Evolutionary conservation across 2,113 vertebrate species (phyloP).

Genomic region (Campylorhamphus procurvoides): DNA sequence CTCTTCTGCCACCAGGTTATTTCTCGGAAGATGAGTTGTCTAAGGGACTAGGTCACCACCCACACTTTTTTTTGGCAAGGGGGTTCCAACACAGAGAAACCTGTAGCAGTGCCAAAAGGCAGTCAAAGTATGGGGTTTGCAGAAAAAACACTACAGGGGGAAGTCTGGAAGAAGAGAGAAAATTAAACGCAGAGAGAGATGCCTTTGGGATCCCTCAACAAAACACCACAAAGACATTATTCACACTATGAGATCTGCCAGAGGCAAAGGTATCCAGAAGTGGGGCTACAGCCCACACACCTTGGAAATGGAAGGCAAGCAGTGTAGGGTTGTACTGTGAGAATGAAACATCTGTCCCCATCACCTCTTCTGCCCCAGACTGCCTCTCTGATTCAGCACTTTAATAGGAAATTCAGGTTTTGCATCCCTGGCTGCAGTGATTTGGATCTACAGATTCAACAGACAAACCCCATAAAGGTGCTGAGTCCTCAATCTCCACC

Average conservation of each 20-base stretch:
- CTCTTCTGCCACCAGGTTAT: not conserved
- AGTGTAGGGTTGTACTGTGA: not conserved
- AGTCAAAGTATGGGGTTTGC: slow-evolving; percentile 1
- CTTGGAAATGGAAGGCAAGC: not conserved
- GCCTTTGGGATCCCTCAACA: not conserved
- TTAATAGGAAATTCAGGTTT: not conserved
- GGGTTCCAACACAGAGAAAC: not conserved
- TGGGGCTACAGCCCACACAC: not conserved
- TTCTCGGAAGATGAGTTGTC: not conserved
- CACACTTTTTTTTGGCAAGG: not conserved
- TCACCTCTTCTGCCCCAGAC: not conserved
- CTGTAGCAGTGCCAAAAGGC: not conserved
- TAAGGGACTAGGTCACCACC: not conserved
- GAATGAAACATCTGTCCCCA: not conserved
- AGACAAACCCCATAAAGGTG: not conserved
- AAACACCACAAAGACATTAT: not conserved
- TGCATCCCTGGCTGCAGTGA: not conserved
- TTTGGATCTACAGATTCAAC: not conserved
- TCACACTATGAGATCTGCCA: not conserved
- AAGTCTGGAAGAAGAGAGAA: not conserved
- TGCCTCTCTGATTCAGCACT: not conserved
- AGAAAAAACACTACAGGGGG: slow-evolving; percentile 5
- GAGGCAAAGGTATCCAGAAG: not conserved
- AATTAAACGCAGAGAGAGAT: not conserved
- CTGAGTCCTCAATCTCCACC: not conserved